Evolutionary conservation across 2,888 invertebrate species (phyloP), one percentile per base, ranked within the genome.

Genomic region (Parochlus steinenii): DNA sequence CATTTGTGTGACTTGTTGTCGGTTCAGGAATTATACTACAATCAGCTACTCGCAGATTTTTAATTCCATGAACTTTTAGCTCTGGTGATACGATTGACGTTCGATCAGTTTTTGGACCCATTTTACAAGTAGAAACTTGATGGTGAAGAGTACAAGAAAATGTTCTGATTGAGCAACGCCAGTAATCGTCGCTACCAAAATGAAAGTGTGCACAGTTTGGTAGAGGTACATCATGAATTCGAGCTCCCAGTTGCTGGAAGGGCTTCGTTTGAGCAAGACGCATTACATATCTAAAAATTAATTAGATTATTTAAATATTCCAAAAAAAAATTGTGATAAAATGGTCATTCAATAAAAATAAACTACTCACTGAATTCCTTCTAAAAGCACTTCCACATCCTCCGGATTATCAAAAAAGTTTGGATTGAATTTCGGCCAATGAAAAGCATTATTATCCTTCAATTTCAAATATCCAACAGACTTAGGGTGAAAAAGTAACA

Each of bases 21-120:
- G 74, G 64, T 33, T 63, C 58, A 2, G 78, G 77, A 50, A 78
- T 73, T 14, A 78, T 61, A 40, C 75, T 73, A 17, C 72, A 71
- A 47, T 79, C 79, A 4, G 67, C 71, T 1, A 79, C 74, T 39
- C 79, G 56, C 17, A 79, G 52, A 36, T 66, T 66, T 12, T 55
- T 50, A 5, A 77, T 53, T 1, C 75, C 74, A 40, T 69, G 60
- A 5, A 75, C 71, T 43, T 59, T 58, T 12, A 39, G 34, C 31
- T 34, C 35, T 6, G 59, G 56, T 43, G 62, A 59, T 1, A 67
- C 64, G 3, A 66, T 65, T 3, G 61, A 56, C 2, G 48, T 48
- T 1, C 52, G 49, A 43, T 63, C 61, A 3, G 39, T 45, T 18
- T 39, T 36, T 0, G 58, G 54, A 0, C 62, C 63, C 64, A 64